Evolutionary conservation across 2,113 vertebrate genomes (phyloP), one percentile per base, ranked within the genome.

Genomic region (Panthera tigris): DNA sequence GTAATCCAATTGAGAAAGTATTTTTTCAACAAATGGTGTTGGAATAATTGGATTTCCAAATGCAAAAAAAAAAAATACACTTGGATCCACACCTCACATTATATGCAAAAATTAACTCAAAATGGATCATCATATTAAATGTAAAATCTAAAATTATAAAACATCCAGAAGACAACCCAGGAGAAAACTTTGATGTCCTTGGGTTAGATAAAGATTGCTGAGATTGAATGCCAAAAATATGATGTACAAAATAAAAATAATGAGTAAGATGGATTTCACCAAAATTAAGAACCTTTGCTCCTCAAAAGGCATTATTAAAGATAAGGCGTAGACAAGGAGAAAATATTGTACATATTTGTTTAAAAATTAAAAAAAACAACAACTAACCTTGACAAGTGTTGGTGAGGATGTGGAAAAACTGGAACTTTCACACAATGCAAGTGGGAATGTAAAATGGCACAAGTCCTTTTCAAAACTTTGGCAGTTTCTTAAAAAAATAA

Each of bases 91-190:
- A 80, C 29, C 29, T 90, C 5, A 52, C 0, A 48, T 10, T 7
- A 69, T 50, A 69, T 91, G 63, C 45, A 96, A 82, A 94, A 81
- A 68, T 81, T 33, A 82, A 82, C 50, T 92, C 29, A 88, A 76
- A 83, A 63, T 78, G 27, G 27, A 71, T 83, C 11, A 82, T 41
- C 61, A 82, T 27, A 36, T 14, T 82, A 82, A 94, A 27, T 36
- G 27, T 68, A 61, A 88, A 81, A 41, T 15, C 25, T 74, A 27
- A 50, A 80, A 65, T 29, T 41, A n/a, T 23, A 83, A 83, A 83
- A 83, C 50, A 69, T 61, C 61, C 50, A 76, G 9, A n/a, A 82
- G 29, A 79, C 50, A 66, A 91, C 7, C 36, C 27, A 82, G 27
- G 12, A 83, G 41, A 52, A 96, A 78, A 71, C 4, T 6, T 83